phyloP scores from a whole-genome alignment of 2,888 invertebrate species.

The Lepidonotus clava region DNA sequence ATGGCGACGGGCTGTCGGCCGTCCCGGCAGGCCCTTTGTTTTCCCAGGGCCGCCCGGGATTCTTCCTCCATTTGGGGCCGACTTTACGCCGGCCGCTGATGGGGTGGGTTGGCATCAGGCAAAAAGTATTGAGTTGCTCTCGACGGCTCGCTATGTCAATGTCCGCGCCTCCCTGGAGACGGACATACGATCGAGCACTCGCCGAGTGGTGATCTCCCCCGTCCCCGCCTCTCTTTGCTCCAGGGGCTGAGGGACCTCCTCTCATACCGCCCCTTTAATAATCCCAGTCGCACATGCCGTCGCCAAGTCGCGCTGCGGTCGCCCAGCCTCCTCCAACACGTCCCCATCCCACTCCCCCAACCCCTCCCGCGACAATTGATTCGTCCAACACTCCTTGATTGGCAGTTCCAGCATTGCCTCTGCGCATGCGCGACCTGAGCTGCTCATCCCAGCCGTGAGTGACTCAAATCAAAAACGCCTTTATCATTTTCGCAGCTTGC shows the following conservation, averaged over 20 bases:
- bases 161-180: not conserved
- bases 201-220: not conserved
- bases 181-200: slow-evolving; percentile 26
- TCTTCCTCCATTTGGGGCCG: slow-evolving; percentile 47
- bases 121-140: slow-evolving; percentile 51
- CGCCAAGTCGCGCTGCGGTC: not conserved
- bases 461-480: slow-evolving; percentile 12
- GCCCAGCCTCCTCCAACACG: not conserved
- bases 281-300: not conserved
- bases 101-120: not conserved
- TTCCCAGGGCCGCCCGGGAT: slow-evolving; percentile 38
- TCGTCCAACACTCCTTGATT: slow-evolving; percentile 44
- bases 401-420: slow-evolving; percentile 4
- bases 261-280: not conserved
- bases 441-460: not conserved
- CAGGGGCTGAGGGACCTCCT: too few species aligned
- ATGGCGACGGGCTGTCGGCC: slow-evolving; percentile 1
- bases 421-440: not conserved
- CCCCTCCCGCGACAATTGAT: slow-evolving; percentile 23
- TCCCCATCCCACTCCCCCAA: not conserved
- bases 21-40: not conserved
- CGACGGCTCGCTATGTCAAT: slow-evolving; percentile 40
- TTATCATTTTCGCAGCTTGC: not conserved
- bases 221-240: not conserved
- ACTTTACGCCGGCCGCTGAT: slow-evolving; percentile 23